Evolutionary conservation across 1,140 invertebrate genomes (phyloP).

Genomic region (Aphelenchoides besseyi): DNA sequence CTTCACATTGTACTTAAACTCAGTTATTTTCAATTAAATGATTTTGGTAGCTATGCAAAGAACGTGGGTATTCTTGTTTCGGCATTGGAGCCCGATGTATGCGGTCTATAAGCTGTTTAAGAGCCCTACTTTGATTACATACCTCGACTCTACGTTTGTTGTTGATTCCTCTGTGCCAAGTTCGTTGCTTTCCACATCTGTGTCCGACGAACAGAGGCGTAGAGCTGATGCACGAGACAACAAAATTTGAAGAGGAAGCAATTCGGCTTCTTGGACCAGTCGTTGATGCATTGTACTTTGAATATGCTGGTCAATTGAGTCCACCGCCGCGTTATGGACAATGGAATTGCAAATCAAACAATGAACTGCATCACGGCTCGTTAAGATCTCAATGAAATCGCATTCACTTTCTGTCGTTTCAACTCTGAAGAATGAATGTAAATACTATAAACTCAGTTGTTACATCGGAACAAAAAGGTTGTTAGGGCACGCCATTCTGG

Average conservation of each 20-base stretch:
- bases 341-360: slow-evolving; percentile 16
- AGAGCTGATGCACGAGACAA: background rate
- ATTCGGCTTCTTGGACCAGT: background rate
- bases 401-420: background rate
- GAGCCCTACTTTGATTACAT: background rate
- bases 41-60: no score
- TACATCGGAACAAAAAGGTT: background rate
- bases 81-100: slow-evolving; percentile 5
- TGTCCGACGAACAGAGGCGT: background rate
- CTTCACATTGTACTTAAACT: no score
- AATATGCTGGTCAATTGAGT: background rate
- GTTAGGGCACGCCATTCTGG: background rate
- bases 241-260: background rate
- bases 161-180: background rate
- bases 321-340: background rate
- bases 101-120: background rate
- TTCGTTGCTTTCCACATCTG: background rate
- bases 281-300: background rate
- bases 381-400: slow-evolving; percentile 2
- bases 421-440: background rate
- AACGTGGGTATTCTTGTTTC: background rate
- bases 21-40: no score
- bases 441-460: background rate
- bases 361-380: background rate
- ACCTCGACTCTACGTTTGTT: background rate